Evolutionary conservation across 2,888 invertebrate genomes (phyloP).

Genomic region (Polia nebulosa): DNA sequence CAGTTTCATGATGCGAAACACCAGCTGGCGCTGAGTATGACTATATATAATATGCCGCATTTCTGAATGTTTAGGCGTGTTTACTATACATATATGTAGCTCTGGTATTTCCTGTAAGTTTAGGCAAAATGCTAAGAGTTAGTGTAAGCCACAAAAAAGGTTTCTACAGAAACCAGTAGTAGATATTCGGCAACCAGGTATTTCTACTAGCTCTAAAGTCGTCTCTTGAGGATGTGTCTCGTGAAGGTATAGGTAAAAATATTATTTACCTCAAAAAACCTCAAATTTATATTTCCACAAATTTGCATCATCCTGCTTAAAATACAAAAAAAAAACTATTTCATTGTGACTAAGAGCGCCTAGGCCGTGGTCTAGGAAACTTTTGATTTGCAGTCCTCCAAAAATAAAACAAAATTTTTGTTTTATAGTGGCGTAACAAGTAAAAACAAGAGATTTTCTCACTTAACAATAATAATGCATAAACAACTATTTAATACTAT

Average conservation of each 20-base stretch:
- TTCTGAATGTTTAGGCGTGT: slow-evolving; percentile 15
- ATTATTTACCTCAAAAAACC: too few species aligned
- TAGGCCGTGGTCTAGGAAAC: too few species aligned
- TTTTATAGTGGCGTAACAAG: too few species aligned
- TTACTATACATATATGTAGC: slow-evolving; percentile 13
- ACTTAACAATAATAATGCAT: neutral
- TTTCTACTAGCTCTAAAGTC: neutral
- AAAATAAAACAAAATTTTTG: too few species aligned
- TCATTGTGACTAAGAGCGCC: too few species aligned
- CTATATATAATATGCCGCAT: too few species aligned
- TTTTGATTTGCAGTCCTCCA: neutral
- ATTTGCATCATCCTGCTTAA: too few species aligned
- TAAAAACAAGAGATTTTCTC: neutral
- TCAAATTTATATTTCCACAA: too few species aligned
- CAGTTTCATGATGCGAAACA: slow-evolving; percentile 24
- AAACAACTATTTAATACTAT: slow-evolving; percentile 1
- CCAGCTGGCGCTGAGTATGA: slow-evolving; percentile 26
- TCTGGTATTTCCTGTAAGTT: slow-evolving; percentile 2
- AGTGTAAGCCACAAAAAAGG: neutral
- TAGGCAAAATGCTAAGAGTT: neutral
- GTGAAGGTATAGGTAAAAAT: too few species aligned
- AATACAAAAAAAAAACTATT: too few species aligned
- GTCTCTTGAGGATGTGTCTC: too few species aligned
- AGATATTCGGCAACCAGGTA: too few species aligned
- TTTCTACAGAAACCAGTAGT: neutral